Conservation (phyloP, 2,888 invertebrate genomes). For the Xylocampa areola region DNA sequence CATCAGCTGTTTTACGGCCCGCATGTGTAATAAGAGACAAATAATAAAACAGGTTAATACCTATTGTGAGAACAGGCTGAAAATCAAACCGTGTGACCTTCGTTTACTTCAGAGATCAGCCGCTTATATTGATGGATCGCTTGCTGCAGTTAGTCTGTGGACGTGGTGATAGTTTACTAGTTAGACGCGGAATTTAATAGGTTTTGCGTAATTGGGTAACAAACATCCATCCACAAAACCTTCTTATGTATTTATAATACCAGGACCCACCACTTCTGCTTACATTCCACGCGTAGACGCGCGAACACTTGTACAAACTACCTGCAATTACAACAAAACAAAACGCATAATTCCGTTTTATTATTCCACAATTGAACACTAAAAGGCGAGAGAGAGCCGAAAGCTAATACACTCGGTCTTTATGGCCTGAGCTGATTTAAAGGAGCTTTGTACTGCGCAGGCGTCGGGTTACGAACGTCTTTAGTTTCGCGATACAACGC, state of each 20-base stretch:
- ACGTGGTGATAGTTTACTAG: too few species aligned
- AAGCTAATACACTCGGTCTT: conserved; percentile 64
- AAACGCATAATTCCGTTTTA: conserved; percentile 43
- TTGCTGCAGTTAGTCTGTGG: too few species aligned
- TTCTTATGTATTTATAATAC: too few species aligned
- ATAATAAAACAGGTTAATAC: neutral
- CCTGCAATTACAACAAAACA: conserved; percentile 49
- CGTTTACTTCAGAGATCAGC: too few species aligned
- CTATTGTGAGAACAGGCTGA: too few species aligned
- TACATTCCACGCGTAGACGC: conserved; percentile 5
- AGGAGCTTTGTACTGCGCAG: conserved; percentile 64
- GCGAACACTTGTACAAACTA: conserved; percentile 44
- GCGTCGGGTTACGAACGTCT: conserved; percentile 66
- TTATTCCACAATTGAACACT: conserved; percentile 51
- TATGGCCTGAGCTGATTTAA: conserved; percentile 58
- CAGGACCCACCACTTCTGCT: too few species aligned
- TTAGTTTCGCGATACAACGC: conserved; percentile 63
- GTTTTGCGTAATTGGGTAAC: too few species aligned
- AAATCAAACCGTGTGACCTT: too few species aligned
- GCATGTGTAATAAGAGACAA: neutral
- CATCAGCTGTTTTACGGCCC: conserved; percentile 32
- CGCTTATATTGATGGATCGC: too few species aligned
- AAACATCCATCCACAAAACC: too few species aligned
- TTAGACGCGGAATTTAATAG: too few species aligned
- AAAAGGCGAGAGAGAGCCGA: conserved; percentile 52